These are phyloP conservation scores for Sminthurinus aureus DNA, from an alignment of 2,888 invertebrate species.

Conservation along the genomic window DNA sequence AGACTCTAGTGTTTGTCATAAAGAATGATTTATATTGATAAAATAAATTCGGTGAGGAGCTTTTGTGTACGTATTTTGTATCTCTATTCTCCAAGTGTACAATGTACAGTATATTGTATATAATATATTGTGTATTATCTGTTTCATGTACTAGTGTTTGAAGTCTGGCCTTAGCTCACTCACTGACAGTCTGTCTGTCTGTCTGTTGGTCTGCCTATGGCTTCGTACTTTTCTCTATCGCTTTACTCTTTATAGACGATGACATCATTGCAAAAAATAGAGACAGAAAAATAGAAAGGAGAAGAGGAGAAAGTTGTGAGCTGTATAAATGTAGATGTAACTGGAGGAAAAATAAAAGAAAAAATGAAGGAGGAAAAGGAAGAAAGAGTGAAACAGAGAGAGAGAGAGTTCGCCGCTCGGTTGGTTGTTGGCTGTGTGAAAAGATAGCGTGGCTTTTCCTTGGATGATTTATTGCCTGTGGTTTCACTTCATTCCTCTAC, in stretches of 20 bases:
- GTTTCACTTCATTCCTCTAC: conserved; percentile 40
- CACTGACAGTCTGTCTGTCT: background rate
- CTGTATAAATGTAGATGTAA: conserved; percentile 2
- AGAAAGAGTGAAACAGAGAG: conserved; percentile 3
- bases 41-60: conserved; percentile 6
- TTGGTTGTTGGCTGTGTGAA: conserved; percentile 32
- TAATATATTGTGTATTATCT: too few relatives aligned
- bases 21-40: conserved; percentile 36
- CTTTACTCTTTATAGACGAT: conserved; percentile 9
- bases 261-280: background rate
- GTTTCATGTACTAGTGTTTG: background rate
- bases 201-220: conserved; percentile 9
- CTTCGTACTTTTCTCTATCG: conserved; percentile 1
- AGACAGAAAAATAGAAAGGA: conserved; percentile 12
- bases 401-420: background rate
- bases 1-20: conserved; percentile 23
- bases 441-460: conserved; percentile 36
- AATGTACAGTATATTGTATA: background rate
- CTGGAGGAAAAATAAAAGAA: conserved; percentile 1
- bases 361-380: background rate
- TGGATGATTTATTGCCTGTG: conserved; percentile 38
- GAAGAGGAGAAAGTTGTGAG: background rate
- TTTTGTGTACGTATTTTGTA: background rate
- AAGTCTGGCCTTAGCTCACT: background rate
- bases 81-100: background rate